Evolutionary conservation across 2,797 vertebrate genomes (phyloP).

Genomic region (Netta rufina): DNA sequence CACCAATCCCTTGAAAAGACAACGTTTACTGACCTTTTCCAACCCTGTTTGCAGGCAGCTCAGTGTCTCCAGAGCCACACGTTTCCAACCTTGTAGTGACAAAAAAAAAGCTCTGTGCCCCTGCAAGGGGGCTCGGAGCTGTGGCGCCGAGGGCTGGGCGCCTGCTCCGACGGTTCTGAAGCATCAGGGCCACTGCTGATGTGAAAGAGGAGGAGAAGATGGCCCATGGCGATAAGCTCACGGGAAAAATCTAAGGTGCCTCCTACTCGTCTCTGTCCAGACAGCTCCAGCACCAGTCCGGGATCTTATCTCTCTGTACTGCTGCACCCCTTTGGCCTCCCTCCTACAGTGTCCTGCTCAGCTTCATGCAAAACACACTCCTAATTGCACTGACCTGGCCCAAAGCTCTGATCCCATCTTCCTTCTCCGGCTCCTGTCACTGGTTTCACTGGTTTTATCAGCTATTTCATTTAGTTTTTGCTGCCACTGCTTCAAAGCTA

Average conservation of each 20-base stretch:
- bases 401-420: conserved; percentile 60
- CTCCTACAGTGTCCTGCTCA: conserved; percentile 54
- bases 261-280: conserved; percentile 63
- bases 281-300: conserved; percentile 26
- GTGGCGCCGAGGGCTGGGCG: not conserved
- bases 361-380: conserved; percentile 42
- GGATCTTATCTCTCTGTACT: conserved; percentile 63
- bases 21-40: not conserved
- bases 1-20: not conserved
- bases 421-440: not conserved
- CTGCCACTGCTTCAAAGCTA: not conserved
- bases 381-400: conserved; percentile 56
- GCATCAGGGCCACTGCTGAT: conserved; percentile 5
- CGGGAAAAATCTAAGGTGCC: conserved; percentile 61
- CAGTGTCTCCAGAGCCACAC: not conserved
- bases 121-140: not conserved
- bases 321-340: conserved; percentile 44
- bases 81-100: not conserved
- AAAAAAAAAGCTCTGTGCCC: not conserved
- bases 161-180: not conserved
- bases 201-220: conserved; percentile 67
- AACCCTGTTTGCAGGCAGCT: not conserved
- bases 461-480: not conserved
- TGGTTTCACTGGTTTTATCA: conserved; percentile 52
- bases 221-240: conserved; percentile 55